phyloP scores from a whole-genome alignment of 64 coral and sea anemone species.

The Actinia equina region DNA sequence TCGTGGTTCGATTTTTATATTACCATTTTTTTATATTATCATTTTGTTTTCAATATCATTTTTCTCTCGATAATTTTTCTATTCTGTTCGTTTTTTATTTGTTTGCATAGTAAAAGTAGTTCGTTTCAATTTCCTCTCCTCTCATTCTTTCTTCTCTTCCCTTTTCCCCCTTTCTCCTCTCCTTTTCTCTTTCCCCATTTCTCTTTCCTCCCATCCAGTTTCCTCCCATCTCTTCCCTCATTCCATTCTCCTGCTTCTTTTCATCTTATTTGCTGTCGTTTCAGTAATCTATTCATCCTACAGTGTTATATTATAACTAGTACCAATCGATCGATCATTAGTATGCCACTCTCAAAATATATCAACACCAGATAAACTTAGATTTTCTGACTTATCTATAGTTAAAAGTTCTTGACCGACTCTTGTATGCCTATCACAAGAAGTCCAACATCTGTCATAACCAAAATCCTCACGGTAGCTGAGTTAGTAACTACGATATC shows the following conservation, averaged over 20 bases:
- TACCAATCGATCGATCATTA: background rate
- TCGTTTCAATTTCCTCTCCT: too few species aligned
- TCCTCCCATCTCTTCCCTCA: background rate
- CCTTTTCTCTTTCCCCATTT: too few species aligned
- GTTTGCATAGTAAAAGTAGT: too few species aligned
- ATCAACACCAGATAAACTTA: background rate
- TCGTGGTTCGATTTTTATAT: too few species aligned
- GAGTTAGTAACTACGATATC: background rate
- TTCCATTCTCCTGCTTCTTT: too few species aligned
- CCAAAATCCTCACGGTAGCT: background rate
- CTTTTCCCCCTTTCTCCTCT: too few species aligned
- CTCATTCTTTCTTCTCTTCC: too few species aligned
- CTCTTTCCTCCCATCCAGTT: background rate
- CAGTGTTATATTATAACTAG: background rate
- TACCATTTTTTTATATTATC: too few species aligned
- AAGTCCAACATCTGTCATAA: background rate
- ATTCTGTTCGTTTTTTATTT: too few species aligned
- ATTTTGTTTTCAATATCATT: too few species aligned
- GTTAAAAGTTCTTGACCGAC: background rate
- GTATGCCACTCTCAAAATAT: background rate
- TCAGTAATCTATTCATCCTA: background rate
- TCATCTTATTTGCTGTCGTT: too few species aligned
- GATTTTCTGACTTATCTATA: background rate
- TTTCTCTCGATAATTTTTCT: too few species aligned
- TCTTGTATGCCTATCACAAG: background rate